phyloP scores from a whole-genome alignment of 2,113 vertebrate species.

The Zosterops pallidus region DNA sequence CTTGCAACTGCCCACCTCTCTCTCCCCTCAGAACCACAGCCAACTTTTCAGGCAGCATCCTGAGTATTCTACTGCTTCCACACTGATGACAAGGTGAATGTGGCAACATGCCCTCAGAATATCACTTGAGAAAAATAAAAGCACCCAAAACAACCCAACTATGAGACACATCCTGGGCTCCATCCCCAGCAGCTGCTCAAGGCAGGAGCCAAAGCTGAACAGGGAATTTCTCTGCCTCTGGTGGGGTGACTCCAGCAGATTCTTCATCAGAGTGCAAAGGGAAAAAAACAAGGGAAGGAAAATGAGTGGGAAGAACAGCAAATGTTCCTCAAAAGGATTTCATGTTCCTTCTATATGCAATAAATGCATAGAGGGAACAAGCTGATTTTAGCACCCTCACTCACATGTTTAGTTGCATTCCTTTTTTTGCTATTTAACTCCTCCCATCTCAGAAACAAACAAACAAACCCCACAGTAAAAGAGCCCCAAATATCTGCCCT shows the following conservation, averaged over 20 bases:
- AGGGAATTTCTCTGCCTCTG: neutral
- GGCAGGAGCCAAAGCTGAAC: neutral
- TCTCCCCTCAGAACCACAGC: accelerated
- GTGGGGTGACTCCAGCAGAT: neutral
- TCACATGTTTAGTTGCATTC: neutral
- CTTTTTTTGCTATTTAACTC: neutral
- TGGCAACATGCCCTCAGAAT: neutral
- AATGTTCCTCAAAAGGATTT: neutral
- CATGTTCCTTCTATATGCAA: accelerated
- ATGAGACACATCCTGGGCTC: neutral
- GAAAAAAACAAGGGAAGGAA: neutral
- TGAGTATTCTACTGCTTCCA: neutral
- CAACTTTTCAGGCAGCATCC: neutral
- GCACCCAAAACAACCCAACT: neutral
- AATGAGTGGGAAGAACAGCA: neutral
- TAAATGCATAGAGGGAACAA: neutral
- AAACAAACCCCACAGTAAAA: neutral
- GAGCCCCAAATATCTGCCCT: neutral
- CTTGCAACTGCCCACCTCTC: neutral
- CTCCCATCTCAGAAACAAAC: neutral
- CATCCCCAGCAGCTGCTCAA: neutral
- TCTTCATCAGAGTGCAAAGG: accelerated
- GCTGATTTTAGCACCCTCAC: neutral
- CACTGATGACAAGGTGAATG: neutral
- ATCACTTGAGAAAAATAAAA: neutral